phyloP scores from a whole-genome alignment of 2,113 vertebrate species.

The Carollia perspicillata region DNA sequence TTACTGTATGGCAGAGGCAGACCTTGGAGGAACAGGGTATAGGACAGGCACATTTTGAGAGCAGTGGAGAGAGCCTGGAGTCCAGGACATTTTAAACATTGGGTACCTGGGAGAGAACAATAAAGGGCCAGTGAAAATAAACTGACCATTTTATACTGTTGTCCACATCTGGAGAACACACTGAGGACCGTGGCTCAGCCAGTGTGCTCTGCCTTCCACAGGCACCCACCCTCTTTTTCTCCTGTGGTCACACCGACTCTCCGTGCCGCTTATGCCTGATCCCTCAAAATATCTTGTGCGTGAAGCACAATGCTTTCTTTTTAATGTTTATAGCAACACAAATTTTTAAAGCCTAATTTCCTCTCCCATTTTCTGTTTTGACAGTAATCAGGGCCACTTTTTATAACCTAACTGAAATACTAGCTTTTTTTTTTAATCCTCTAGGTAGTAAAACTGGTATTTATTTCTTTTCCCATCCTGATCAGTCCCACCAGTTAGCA shows the following conservation, averaged over 20 bases:
- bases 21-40: rapidly evolving
- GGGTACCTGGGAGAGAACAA: neutral
- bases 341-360: neutral
- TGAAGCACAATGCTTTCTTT: neutral
- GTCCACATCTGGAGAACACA: rapidly evolving
- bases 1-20: neutral
- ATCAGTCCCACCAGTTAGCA: neutral
- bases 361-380: neutral
- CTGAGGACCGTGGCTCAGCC: neutral
- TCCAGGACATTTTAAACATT: neutral
- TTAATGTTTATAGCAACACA: neutral
- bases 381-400: neutral
- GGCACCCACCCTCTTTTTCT: neutral
- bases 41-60: neutral
- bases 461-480: neutral
- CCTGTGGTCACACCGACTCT: neutral
- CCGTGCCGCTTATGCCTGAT: neutral
- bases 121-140: neutral
- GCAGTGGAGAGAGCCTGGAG: neutral
- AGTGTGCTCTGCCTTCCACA: rapidly evolving
- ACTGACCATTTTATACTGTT: neutral
- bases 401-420: neutral
- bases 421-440: neutral
- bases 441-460: neutral
- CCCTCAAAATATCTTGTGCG: neutral